Evolutionary conservation across 2,888 invertebrate genomes (phyloP), one percentile per base, ranked within the genome.

Genomic region (Oscheius sp.): DNA sequence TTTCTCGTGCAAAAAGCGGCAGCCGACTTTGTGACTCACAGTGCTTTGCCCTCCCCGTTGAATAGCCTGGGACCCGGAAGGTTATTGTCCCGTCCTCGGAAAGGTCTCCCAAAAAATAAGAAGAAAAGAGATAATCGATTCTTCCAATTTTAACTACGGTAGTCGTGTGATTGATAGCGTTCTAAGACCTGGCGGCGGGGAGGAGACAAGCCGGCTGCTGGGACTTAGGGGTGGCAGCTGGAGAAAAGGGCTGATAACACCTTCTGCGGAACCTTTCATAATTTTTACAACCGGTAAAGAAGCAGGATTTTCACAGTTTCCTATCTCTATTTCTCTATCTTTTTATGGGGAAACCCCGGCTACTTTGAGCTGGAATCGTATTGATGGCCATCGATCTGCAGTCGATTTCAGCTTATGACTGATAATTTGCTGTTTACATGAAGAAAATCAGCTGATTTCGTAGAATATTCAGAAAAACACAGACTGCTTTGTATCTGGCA

Each of bases 151-250:
- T 55, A 55, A 55, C 55, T 61, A 61, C 61, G 61, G 61, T 61
- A 43, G 61, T 61, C 61, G 43, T 61, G 61, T 61, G 61, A 61
- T 61, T 61, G 61, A 61, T 61, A 61, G 43, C 41, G 61, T 61
- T 16, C 27, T 58, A 55, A 55, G 56, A 55, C n/a, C n/a, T 13
- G 49, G 21, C 49, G 49, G 49, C 16, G 45, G 49, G 23, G 2
- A 13, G 21, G 43, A 61, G 61, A 45, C 61, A 61, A 45, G 41
- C 61, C 21, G 43, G 9, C 29, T 9, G 58, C 58, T 27, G 25
- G 21, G 25, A 25, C 25, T 58, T 49, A 49, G 16, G 49, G 18
- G 35, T 35, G 35, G 35, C 35, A 35, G 35, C 5, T 6, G 9
- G 35, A 9, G 35, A 9, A 9, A 35, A 9, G 35, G 35, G 55